These are phyloP conservation scores for Frieseomelitta varia DNA, from an alignment of 1,140 invertebrate genomes.

Conservation along the genomic window DNA sequence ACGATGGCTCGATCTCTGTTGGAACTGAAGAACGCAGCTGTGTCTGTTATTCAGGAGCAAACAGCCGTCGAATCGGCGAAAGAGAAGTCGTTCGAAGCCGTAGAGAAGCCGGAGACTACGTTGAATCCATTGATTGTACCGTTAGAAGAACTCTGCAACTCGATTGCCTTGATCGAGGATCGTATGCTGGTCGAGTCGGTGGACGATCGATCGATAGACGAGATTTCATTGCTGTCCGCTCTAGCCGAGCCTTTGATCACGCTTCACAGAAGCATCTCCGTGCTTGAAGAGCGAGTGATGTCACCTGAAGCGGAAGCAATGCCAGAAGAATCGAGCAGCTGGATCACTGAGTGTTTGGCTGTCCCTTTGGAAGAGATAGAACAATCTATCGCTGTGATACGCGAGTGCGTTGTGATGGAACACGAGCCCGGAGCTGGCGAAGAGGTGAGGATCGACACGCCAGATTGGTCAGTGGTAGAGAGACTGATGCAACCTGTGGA, in stretches of 20 bases:
- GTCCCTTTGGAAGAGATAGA: conserved; percentile 70
- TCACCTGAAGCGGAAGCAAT: conserved; percentile 53
- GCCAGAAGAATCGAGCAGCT: conserved; percentile 39
- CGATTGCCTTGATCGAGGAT: conserved; percentile 65
- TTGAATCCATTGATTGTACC: conserved; percentile 54
- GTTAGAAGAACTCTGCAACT: conserved; percentile 61
- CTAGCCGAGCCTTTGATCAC: conserved; percentile 76
- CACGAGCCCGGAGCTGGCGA: conserved; percentile 34
- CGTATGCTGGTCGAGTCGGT: conserved; percentile 53
- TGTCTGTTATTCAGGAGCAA: conserved; percentile 56
- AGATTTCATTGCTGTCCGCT: conserved; percentile 51
- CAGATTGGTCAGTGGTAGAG: conserved; percentile 53
- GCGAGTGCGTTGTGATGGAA: conserved; percentile 58
- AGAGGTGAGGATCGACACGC: neutral
- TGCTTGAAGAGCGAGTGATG: conserved; percentile 79
- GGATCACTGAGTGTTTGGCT: conserved; percentile 64
- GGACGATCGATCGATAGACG: conserved; percentile 1
- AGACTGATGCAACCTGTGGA: conserved; percentile 45
- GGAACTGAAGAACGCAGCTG: conserved; percentile 54
- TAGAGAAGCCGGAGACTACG: neutral
- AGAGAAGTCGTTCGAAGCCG: conserved; percentile 40
- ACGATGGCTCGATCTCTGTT: conserved; percentile 44
- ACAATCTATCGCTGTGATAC: conserved; percentile 63
- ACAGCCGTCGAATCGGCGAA: conserved; percentile 46
- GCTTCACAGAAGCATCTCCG: conserved; percentile 79